Evolutionary conservation across 2,888 invertebrate genomes (phyloP), one percentile per base, ranked within the genome.

Genomic region (Cheilosia urbana): DNA sequence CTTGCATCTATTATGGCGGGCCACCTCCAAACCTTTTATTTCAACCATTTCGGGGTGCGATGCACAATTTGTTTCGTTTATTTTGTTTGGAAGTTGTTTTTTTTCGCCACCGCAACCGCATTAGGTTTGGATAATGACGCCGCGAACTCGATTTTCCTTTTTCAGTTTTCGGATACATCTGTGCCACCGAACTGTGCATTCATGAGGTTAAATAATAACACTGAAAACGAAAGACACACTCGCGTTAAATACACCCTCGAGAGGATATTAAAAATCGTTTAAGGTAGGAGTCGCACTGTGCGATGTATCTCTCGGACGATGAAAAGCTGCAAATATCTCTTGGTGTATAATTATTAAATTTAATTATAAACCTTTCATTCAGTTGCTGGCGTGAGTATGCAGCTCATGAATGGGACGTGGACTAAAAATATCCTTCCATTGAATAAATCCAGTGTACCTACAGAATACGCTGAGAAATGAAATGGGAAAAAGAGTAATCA

Each of bases 1-100:
- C 75, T 66, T 71, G 75, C 79, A 84, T 79, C 84, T 51, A 75
- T 84, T 79, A 75, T 65, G 40, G 24, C 27, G 79, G 65, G 66
- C 55, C 27, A 75, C 75, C 69, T 58, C 45, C 47, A 51, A 42
- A 68, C 65, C 73, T 49, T 73, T 84, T 69, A 78, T 68, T 83
- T 72, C 34, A 73, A 37, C 19, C 62, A 51, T 37, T 51, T 68
- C n/a, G 27, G 34, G 11, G 7, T 24, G 24, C 13, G 45, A 68
- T 55, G 49, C 34, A 78, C 66, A 72, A 78, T 66, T 72, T 78
- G 65, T 45, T 66, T 53, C 21, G 42, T 17, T 53, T 72, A n/a
- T 30, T 53, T 63, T 19, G 37, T 37, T 27, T 58, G 47, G 17
- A n/a, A 7, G 17, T 72, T 30, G 17, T 1, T 19, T 47, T 47